A percentile compares a stretch with the other conserved stretches of the same genome.
Evolutionary conservation across 1,140 invertebrate genomes (phyloP).

Genomic region (Orius insidiosus): DNA sequence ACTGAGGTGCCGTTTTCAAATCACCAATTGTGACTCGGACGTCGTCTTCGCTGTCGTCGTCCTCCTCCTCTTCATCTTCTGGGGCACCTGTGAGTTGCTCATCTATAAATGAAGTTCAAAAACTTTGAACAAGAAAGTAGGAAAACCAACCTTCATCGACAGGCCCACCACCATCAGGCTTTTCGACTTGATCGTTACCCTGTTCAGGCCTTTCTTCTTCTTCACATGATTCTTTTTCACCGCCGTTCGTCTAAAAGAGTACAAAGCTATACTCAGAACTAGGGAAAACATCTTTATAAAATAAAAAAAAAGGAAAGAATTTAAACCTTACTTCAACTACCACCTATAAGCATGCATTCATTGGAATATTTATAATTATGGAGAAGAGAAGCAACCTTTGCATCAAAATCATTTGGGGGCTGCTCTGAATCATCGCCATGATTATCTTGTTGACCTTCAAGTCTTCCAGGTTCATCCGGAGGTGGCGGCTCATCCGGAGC

Average conservation of each 20-base stretch:
- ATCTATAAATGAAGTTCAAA: not conserved
- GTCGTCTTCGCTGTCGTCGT: slow-evolving; percentile 56
- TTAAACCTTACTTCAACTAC: too few species aligned
- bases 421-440: too few species aligned
- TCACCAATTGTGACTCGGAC: slow-evolving; percentile 72
- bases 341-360: too few species aligned
- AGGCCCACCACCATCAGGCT: not conserved
- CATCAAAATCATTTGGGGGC: too few species aligned
- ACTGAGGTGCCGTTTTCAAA: slow-evolving; percentile 52
- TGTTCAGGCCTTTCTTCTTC: not conserved
- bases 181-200: not conserved
- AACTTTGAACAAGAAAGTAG: too few species aligned
- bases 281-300: too few species aligned
- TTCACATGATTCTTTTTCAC: not conserved
- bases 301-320: too few species aligned
- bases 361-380: too few species aligned
- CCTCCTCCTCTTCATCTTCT: slow-evolving; percentile 44
- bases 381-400: too few species aligned
- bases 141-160: not conserved
- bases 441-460: not conserved
- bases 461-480: not conserved
- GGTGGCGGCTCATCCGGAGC: too few species aligned
- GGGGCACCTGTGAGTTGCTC: too few species aligned
- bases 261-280: too few species aligned
- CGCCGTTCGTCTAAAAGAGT: not conserved